Base-by-base conservation (phyloP, 2,113 vertebrate genomes). In the Oceanites oceanicus region DNA sequence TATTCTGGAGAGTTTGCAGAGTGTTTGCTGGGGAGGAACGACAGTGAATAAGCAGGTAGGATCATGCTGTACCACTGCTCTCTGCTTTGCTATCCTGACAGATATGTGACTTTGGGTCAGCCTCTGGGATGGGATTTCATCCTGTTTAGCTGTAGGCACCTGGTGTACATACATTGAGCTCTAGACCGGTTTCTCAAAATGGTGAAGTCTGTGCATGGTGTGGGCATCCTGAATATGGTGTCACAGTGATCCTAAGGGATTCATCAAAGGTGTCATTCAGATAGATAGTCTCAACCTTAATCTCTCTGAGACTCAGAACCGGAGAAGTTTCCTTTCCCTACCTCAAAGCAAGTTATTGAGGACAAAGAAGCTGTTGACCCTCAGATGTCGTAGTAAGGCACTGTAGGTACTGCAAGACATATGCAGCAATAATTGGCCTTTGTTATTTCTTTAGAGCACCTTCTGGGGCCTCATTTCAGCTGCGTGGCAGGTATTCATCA, bases 381-480 rank as follows among this genome's bases (percentile, higher is more conserved):
- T 77, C 40, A 58, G 16, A 13, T 86, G 29, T 56, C 50, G 68
- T 36, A 88, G 34, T 52, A 80, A 80, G 21, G 44, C 30, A 40
- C 15, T n/a, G 16, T n/a, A 65, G 15, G 38, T 76, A 63, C 20
- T 27, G 10, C 29, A 62, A 88, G 77, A 67, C 34, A 52, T 49
- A 32, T 21, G 30, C 70, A 85, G 38, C 32, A 23, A 50, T 90
- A 86, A 95, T 45, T 92, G 72, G 58, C 63, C 88, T 90, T 70
- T 95, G 32, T 86, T 84, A 80, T 80, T 95, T 93, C 67, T 47
- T 83, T 58, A 63, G 72, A 90, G 20, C 47, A 84, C 38, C 47
- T 90, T 94, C 65, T 59, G 52, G 32, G 77, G 45, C 55, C 72
- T 92, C 42, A 88, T 86, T 96, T 95, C 63, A 76, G 63, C 63